A percentile compares a stretch with the other conserved stretches of the same genome.
phyloP scores from a whole-genome alignment of 2,888 invertebrate genomes.

The Gortyna flavago region DNA sequence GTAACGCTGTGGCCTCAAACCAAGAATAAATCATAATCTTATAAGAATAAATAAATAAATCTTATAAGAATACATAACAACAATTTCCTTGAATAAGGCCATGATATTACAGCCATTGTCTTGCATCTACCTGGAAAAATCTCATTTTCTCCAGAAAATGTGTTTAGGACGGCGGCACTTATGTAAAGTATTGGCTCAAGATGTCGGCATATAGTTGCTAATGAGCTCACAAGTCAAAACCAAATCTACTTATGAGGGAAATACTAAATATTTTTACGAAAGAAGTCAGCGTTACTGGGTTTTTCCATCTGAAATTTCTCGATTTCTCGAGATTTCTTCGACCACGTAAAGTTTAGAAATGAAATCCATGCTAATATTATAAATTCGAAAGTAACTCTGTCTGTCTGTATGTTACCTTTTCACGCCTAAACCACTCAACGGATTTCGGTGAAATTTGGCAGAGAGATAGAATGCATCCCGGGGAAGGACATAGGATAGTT shows the following conservation, averaged over 20 bases:
- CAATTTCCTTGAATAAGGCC: slow-evolving; percentile 49
- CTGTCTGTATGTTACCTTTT: no score
- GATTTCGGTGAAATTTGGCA: no score
- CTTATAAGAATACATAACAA: slow-evolving; percentile 21
- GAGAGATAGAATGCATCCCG: no score
- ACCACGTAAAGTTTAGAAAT: not conserved
- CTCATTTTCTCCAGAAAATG: slow-evolving; percentile 47
- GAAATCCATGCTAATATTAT: no score
- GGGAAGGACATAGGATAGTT: no score
- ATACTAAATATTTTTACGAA: not conserved
- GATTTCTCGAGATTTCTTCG: no score
- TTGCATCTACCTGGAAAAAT: slow-evolving; percentile 28
- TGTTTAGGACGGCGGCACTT: slow-evolving; percentile 30
- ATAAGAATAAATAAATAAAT: slow-evolving; percentile 42
- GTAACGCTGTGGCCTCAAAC: slow-evolving; percentile 1
- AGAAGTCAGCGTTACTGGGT: not conserved
- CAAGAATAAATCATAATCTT: slow-evolving; percentile 32
- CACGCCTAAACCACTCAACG: no score
- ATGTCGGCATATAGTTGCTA: slow-evolving; percentile 17
- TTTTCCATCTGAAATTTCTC: not conserved
- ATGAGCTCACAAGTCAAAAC: slow-evolving; percentile 31
- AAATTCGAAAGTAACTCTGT: no score
- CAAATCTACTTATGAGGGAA: not conserved
- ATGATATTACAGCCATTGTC: slow-evolving; percentile 20
- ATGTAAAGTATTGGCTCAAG: slow-evolving; percentile 37